These are phyloP conservation scores for Plebejus argus DNA, from an alignment of 2,888 invertebrate species.

Conservation along the genomic window DNA sequence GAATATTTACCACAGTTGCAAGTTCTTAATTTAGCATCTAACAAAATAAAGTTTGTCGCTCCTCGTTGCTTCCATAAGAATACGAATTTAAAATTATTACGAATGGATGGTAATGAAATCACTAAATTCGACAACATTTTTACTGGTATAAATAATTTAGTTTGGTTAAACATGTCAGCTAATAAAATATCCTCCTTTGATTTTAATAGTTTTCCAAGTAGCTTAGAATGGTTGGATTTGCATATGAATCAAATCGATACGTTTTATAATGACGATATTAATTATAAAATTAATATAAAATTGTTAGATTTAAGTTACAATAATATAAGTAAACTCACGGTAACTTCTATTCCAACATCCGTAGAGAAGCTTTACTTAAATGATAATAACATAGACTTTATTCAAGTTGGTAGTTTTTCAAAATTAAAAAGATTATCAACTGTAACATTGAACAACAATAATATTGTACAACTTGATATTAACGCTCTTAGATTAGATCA, in stretches of 20 bases:
- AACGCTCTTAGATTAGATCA: slow-evolving; percentile 86
- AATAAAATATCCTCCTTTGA: slow-evolving; percentile 89
- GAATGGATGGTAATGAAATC: slow-evolving; percentile 90
- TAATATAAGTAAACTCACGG: slow-evolving; percentile 84
- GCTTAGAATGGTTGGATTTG: slow-evolving; percentile 89
- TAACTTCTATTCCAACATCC: slow-evolving; percentile 85
- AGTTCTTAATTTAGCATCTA: slow-evolving; percentile 90
- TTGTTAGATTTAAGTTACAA: slow-evolving; percentile 88
- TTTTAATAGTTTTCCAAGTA: slow-evolving; percentile 87
- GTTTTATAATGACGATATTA: slow-evolving; percentile 79
- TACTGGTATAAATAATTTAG: slow-evolving; percentile 84
- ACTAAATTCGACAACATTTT: slow-evolving; percentile 86
- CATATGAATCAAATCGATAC: slow-evolving; percentile 87
- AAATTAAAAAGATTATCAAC: slow-evolving; percentile 85
- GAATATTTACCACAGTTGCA: slow-evolving; percentile 87
- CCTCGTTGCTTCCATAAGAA: slow-evolving; percentile 88
- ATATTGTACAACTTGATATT: slow-evolving; percentile 86
- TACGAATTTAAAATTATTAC: slow-evolving; percentile 85
- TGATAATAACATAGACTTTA: slow-evolving; percentile 85
- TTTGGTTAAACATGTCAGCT: slow-evolving; percentile 90
- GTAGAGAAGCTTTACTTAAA: slow-evolving; percentile 87
- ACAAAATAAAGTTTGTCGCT: slow-evolving; percentile 87
- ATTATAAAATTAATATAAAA: slow-evolving; percentile 82
- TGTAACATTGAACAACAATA: slow-evolving; percentile 88
- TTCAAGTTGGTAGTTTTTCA: slow-evolving; percentile 86